Evolutionary conservation across 2,797 vertebrate species (phyloP).

Genomic region (Diceros bicornis): DNA sequence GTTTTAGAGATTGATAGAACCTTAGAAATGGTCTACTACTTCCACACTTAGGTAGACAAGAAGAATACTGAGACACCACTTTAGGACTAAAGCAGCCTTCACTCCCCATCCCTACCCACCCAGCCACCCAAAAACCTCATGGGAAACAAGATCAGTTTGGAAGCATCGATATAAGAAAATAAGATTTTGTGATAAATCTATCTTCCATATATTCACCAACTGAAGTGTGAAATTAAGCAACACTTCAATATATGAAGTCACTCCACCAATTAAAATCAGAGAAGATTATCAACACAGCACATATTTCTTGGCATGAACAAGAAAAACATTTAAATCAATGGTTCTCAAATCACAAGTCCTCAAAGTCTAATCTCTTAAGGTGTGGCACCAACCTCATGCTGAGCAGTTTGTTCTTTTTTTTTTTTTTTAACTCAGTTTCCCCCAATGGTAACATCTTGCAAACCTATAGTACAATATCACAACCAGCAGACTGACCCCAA

Average conservation of each 20-base stretch:
- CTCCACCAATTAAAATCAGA: slow-evolving; percentile 37
- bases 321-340: slow-evolving; percentile 25
- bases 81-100: background rate
- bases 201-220: background rate
- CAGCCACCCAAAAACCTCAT: background rate
- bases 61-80: background rate
- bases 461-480: background rate
- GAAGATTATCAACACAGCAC: slow-evolving; percentile 28
- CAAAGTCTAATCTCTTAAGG: background rate
- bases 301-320: background rate
- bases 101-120: background rate
- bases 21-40: background rate
- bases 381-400: background rate
- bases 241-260: background rate
- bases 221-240: slow-evolving; percentile 12
- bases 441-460: background rate
- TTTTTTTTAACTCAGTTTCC: background rate
- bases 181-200: background rate
- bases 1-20: background rate
- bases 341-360: background rate
- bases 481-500: background rate
- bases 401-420: background rate
- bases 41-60: background rate
- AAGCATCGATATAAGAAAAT: background rate
- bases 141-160: background rate